A percentile compares a stretch with the other conserved stretches of the same genome.
These are phyloP conservation scores for Leucosticte australis DNA, from an alignment of 2,113 vertebrate genomes.

Conservation along the genomic window DNA sequence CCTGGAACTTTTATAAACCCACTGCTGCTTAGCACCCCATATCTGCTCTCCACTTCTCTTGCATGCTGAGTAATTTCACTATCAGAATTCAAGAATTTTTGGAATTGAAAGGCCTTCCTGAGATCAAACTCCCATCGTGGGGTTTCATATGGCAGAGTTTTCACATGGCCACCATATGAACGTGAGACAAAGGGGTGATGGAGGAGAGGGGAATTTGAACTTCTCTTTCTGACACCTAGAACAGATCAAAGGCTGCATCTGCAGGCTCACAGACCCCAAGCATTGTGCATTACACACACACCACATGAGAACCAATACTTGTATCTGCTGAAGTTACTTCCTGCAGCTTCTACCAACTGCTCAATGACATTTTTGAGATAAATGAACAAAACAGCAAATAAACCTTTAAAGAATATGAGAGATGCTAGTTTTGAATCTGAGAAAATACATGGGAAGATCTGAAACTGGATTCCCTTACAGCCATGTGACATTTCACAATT, in stretches of 20 bases:
- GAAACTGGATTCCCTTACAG: neutral
- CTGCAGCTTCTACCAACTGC: neutral
- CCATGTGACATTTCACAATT: neutral
- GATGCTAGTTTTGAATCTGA: neutral
- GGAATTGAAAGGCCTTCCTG: neutral
- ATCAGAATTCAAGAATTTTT: neutral
- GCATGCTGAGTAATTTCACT: neutral
- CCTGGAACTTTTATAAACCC: neutral
- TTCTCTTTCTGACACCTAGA: slow-evolving; percentile 6
- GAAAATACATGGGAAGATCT: neutral
- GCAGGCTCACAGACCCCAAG: neutral
- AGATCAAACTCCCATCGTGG: neutral
- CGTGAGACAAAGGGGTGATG: neutral
- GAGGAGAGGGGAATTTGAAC: neutral
- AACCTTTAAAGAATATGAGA: neutral
- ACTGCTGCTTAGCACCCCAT: neutral
- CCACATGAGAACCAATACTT: neutral
- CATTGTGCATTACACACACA: accelerated
- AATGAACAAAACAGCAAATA: neutral
- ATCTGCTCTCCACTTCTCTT: neutral
- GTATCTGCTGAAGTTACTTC: neutral
- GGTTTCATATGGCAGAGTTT: neutral
- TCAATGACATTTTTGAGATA: neutral
- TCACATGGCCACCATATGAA: neutral
- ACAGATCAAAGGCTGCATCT: neutral